These are phyloP conservation scores for Mechanitis messenoides DNA, from an alignment of 2,888 invertebrate species.

Conservation along the genomic window DNA sequence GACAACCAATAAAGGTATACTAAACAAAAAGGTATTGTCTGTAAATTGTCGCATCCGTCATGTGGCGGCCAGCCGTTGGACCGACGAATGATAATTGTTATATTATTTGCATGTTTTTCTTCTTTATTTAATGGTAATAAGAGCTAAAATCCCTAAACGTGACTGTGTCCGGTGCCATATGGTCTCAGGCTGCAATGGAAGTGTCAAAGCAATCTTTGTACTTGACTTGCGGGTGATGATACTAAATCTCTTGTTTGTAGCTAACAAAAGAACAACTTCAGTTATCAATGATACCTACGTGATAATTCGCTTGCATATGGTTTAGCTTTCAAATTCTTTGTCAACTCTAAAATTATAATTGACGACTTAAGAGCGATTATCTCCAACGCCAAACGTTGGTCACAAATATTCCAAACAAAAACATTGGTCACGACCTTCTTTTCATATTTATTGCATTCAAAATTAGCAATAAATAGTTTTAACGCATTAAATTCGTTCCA, in stretches of 20 bases:
- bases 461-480: no score
- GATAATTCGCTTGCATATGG: neutral
- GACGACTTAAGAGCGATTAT: neutral
- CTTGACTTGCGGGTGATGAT: conserved; percentile 24
- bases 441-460: no score
- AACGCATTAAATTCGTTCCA: no score
- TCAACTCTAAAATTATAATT: neutral
- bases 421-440: no score
- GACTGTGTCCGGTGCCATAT: conserved; percentile 35
- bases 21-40: conserved; percentile 8
- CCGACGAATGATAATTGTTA: conserved; percentile 22
- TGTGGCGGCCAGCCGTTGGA: conserved; percentile 29
- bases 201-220: conserved; percentile 30
- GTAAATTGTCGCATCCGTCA: conserved; percentile 14
- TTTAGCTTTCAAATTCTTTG: neutral
- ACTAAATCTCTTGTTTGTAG: conserved; percentile 34
- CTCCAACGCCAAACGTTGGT: no score
- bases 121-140: neutral
- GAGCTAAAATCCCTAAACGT: neutral
- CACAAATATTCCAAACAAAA: no score
- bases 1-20: conserved; percentile 5
- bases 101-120: neutral
- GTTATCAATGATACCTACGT: neutral
- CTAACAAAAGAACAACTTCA: conserved; percentile 22
- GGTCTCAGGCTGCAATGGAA: conserved; percentile 28